These are phyloP conservation scores for Ornithoptera alexandrae DNA, from an alignment of 2,888 invertebrate species.

Conservation along the genomic window DNA sequence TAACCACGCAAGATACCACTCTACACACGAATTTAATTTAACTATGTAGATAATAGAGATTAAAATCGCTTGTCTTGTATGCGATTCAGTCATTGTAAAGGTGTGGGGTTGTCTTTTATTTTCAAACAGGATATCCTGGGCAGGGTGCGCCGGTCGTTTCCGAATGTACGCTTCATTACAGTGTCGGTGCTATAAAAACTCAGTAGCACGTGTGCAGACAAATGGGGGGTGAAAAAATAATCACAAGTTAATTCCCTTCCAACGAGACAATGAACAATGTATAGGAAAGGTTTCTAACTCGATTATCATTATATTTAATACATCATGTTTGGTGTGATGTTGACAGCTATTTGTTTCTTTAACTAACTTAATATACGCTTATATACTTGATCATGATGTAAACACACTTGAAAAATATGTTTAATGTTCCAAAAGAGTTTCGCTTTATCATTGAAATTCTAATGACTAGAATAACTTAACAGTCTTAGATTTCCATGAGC, in stretches of 20 bases:
- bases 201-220: slow-evolving; percentile 64
- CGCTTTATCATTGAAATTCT: no score
- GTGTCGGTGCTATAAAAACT: slow-evolving; percentile 57
- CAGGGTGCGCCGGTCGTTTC: slow-evolving; percentile 59
- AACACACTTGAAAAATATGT: no score
- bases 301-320: slow-evolving; percentile 9
- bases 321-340: slow-evolving; percentile 5
- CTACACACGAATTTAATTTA: background rate
- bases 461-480: no score
- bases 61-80: slow-evolving; percentile 5
- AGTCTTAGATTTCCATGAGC: no score
- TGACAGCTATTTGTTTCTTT: background rate
- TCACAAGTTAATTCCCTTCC: slow-evolving; percentile 19
- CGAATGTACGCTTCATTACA: slow-evolving; percentile 66
- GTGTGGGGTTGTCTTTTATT: slow-evolving; percentile 73
- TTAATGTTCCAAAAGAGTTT: no score
- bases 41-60: slow-evolving; percentile 2
- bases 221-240: slow-evolving; percentile 48
- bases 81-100: slow-evolving; percentile 40
- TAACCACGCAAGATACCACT: background rate
- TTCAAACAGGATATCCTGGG: slow-evolving; percentile 76
- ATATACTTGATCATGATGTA: no score
- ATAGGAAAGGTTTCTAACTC: slow-evolving; percentile 20
- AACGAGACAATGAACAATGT: slow-evolving; percentile 12
- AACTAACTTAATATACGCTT: no score